Percentiles rank a stretch among this genome's conserved stretches.
These are phyloP conservation scores for Terrapene triunguis DNA, from an alignment of 2,113 vertebrate species.

Conservation along the genomic window DNA sequence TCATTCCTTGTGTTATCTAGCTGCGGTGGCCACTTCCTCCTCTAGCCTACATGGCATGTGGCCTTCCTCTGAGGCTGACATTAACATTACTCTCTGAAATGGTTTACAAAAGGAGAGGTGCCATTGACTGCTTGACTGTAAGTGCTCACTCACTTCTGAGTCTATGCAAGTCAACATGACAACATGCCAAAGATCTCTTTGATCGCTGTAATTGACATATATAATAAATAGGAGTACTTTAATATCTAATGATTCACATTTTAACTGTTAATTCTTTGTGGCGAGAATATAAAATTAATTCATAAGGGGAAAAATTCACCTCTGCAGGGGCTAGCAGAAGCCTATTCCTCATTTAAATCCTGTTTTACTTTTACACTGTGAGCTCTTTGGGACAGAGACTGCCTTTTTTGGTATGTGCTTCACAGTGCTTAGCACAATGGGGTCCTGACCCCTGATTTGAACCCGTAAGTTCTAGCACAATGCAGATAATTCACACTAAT, in stretches of 20 bases:
- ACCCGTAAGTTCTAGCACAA: background rate
- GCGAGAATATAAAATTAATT: background rate
- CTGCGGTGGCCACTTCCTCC: background rate
- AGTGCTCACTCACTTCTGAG: background rate
- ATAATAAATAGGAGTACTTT: background rate
- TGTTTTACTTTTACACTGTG: background rate
- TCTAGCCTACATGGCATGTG: background rate
- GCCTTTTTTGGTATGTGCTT: background rate
- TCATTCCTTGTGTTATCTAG: background rate
- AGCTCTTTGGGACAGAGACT: background rate
- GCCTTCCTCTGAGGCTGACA: background rate
- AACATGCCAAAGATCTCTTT: background rate
- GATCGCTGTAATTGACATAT: background rate
- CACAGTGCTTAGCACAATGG: background rate
- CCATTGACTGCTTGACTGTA: too few species aligned
- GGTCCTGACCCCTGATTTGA: background rate
- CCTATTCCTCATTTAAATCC: background rate
- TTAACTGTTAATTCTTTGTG: background rate
- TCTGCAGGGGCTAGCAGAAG: background rate
- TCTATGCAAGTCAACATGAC: background rate
- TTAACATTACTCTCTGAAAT: background rate
- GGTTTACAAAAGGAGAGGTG: background rate
- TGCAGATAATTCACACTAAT: background rate
- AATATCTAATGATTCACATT: background rate
- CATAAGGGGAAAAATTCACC: background rate